Evolutionary conservation across 2,797 vertebrate genomes (phyloP).

Genomic region (Sorex maritimensis): DNA sequence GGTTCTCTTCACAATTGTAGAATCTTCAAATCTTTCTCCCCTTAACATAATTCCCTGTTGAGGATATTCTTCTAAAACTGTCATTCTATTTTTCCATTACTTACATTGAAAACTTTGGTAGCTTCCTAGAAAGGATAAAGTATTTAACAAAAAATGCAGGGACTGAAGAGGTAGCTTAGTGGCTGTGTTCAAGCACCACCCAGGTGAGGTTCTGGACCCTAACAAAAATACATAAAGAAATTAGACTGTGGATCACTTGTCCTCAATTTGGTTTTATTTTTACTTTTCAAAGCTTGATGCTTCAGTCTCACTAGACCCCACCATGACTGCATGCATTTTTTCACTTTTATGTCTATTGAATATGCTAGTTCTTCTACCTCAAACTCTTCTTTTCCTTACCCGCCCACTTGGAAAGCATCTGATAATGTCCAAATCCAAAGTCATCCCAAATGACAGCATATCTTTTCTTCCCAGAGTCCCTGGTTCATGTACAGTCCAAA

Average conservation of each 20-base stretch:
- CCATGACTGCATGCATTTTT: rapidly evolving
- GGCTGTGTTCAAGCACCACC: too few species aligned
- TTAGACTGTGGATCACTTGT: constrained; percentile 10
- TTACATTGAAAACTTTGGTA: background rate
- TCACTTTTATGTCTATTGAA: background rate
- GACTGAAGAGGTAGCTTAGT: too few species aligned
- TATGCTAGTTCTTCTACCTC: background rate
- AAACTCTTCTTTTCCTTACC: background rate
- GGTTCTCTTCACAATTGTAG: background rate
- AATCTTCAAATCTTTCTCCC: constrained; percentile 7
- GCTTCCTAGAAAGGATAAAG: background rate
- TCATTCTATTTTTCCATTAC: background rate
- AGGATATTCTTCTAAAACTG: constrained; percentile 9
- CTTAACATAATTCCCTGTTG: background rate
- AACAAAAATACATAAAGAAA: too few species aligned
- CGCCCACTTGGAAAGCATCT: constrained; percentile 19
- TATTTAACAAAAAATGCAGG: background rate
- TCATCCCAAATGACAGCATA: background rate
- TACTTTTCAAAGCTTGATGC: constrained; percentile 8
- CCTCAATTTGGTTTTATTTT: background rate
- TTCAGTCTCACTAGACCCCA: background rate
- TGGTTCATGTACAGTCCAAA: background rate
- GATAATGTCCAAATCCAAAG: constrained; percentile 19
- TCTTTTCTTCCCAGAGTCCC: background rate
- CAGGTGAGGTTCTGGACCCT: too few species aligned